Conservation (phyloP, 2,797 vertebrate genomes). For the Sternarchorhynchus goeldii region DNA sequence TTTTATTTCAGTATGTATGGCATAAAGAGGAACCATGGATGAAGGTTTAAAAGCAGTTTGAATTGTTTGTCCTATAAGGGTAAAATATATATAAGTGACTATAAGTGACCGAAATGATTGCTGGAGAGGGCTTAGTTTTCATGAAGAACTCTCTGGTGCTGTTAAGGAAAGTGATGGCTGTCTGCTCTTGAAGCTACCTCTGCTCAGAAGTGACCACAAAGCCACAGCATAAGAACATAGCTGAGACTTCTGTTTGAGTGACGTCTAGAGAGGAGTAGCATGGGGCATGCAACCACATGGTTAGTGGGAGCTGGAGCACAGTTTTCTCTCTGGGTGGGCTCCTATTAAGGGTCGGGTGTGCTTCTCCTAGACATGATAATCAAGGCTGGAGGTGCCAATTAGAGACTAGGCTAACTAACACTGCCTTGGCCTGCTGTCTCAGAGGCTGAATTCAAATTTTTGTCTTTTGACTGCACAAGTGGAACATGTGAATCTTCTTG, state of each 20-base stretch:
- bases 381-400: slow-evolving; percentile 30
- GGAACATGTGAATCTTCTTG: slow-evolving; percentile 3
- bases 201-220: not conserved
- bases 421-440: slow-evolving; percentile 30
- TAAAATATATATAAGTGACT: too few species aligned
- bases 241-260: not conserved
- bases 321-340: slow-evolving; percentile 6
- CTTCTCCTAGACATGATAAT: slow-evolving; percentile 27
- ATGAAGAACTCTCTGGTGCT: not conserved
- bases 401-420: slow-evolving; percentile 14
- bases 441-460: slow-evolving; percentile 17
- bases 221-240: not conserved
- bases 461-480: not conserved
- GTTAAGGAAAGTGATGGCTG: not conserved
- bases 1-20: too few species aligned
- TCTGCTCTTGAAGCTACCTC: not conserved
- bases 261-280: slow-evolving; percentile 4
- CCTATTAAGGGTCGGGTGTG: slow-evolving; percentile 24
- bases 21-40: too few species aligned
- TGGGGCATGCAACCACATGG: not conserved
- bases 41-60: too few species aligned
- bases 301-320: not conserved
- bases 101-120: too few species aligned
- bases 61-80: too few species aligned
- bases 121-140: slow-evolving; percentile 7